Evolutionary conservation across 2,888 invertebrate species (phyloP), one percentile per base, ranked within the genome.

Genomic region (Matsumyia berberina): DNA sequence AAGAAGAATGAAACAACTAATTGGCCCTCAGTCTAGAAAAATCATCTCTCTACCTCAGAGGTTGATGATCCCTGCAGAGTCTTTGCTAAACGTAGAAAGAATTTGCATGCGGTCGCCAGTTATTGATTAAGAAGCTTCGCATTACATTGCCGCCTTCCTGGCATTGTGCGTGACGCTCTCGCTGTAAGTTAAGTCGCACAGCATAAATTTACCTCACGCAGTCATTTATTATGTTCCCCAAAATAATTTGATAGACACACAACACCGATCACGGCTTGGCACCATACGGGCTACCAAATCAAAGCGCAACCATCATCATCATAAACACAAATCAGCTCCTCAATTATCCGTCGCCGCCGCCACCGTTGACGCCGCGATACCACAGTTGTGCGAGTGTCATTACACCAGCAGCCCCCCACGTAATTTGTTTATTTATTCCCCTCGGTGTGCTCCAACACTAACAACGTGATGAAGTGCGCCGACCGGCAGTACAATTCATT

Each of bases 241-340:
- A n/a, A 19, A 17, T 49, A 24, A 12, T 31, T 12, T 42, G 51
- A 64, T 44, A 8, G 35, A 42, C 24, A 53, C 24, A 17, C 8
- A 51, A 64, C 42, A 58, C n/a, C 60, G 51, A 49, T 24, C 42
- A 24, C 42, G 46, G 42, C 58, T 55, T 70, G 55, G 35, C 49
- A 51, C 76, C 76, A 76, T 62, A 55, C 76, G 80, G 74, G 55
- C 62, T 7, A 55, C 39, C 55, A 81, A 76, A 81, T 76, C 80
- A 69, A 62, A 39, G 55, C 67, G 46, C 24, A 24, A 24, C 24
- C 24, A 39, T 37, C 33, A 55, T 29, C 69, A 57, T 53, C 80
- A 33, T 62, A 33, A 60, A 67, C 37, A 62, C 55, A 69, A 74
- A 80, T 74, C 74, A 67, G 60, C 39, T 57, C 31, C 57, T 60